Evolutionary conservation across 2,888 invertebrate species (phyloP).

Genomic region (Polymixis flavicincta): DNA sequence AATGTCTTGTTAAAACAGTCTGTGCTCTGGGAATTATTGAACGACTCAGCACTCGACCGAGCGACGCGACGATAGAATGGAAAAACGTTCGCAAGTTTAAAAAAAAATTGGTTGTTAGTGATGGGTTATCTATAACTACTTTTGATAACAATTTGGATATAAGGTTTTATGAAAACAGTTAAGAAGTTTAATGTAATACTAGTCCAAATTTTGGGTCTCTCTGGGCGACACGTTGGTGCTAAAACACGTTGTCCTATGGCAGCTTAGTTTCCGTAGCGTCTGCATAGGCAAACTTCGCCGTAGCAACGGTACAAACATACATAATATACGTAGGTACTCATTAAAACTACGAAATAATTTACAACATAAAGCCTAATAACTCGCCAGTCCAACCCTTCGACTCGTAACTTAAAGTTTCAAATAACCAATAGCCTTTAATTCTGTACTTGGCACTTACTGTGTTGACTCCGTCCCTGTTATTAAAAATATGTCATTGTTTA

Average conservation of each 20-base stretch:
- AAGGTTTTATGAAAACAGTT: not conserved
- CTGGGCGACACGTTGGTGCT: not conserved
- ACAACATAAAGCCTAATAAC: constrained; percentile 1
- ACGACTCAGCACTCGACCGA: not conserved
- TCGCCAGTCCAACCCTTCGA: not conserved
- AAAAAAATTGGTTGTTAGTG: not conserved
- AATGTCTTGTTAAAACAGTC: constrained; percentile 3
- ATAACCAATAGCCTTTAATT: constrained; percentile 36
- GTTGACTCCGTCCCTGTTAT: no score
- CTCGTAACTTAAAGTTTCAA: constrained; percentile 22
- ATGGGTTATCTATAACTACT: not conserved
- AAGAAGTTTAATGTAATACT: not conserved
- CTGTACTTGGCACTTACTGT: constrained; percentile 9
- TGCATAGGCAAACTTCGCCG: no score
- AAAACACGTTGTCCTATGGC: not conserved
- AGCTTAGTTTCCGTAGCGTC: not conserved
- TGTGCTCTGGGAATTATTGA: not conserved
- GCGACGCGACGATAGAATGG: not conserved
- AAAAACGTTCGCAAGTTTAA: not conserved
- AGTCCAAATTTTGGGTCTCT: not conserved
- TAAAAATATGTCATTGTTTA: not conserved
- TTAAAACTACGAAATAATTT: not conserved
- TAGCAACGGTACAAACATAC: not conserved
- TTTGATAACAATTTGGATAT: not conserved
- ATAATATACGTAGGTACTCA: not conserved